Conservation (phyloP, 2,113 vertebrate genomes). For the Dipodomys merriami region DNA sequence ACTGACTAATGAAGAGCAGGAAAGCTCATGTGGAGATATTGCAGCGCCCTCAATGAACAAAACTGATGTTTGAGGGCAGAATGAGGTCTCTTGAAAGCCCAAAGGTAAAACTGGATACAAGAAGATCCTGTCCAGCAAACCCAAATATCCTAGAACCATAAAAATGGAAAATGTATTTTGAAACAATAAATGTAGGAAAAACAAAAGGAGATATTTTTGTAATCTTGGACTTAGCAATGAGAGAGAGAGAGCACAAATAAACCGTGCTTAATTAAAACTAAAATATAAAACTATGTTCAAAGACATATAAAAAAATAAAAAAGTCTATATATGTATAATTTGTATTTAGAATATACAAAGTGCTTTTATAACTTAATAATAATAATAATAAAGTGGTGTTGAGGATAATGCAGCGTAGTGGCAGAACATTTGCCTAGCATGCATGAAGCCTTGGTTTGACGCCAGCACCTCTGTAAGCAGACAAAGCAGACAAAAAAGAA, state of each 20-base stretch:
- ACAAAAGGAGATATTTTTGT: not conserved
- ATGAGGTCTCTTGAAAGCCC: not conserved
- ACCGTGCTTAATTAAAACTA: not conserved
- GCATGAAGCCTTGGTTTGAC: too few species aligned
- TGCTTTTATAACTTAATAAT: not conserved
- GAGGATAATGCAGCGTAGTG: too few species aligned
- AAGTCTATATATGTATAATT: not conserved
- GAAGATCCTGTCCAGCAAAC: not conserved
- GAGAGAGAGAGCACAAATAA: not conserved
- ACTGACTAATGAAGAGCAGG: not conserved
- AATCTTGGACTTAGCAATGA: not conserved
- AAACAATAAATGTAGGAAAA: constrained; percentile 23
- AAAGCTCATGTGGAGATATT: not conserved
- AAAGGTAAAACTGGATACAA: not conserved
- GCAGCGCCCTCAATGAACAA: not conserved
- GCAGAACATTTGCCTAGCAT: too few species aligned
- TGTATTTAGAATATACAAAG: not conserved
- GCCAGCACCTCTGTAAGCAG: too few species aligned
- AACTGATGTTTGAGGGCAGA: not conserved
- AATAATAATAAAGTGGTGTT: too few species aligned
- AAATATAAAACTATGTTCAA: not conserved
- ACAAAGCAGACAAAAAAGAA: too few species aligned
- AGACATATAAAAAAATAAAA: not conserved
- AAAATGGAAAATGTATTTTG: not conserved
- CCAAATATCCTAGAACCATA: not conserved